Evolutionary conservation across 2,888 invertebrate genomes (phyloP), one percentile per base, ranked within the genome.

Genomic region (Drosophila glabriapex): DNA sequence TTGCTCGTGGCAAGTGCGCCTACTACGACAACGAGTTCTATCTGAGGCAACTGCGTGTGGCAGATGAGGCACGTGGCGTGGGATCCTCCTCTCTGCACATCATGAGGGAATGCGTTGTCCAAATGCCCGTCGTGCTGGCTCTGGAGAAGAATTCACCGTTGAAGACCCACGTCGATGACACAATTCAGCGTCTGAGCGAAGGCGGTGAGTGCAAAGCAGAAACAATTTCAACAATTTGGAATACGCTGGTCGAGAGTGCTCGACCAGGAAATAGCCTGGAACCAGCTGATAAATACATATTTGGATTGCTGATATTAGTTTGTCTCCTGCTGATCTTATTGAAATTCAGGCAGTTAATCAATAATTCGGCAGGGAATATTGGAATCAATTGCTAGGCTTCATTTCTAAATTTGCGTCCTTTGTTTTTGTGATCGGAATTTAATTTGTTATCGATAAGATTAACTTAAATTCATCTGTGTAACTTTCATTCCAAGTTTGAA

Each of bases 131-230:
- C 61, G 96, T 97, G 0, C 94, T 97, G 73, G 97, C 97, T 0
- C 94, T 97, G 83, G 96, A 97, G 86, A 97, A 96, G 87, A 97
- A 97, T 92, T 97, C 97, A 0, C 96, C 97, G 0, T 92, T 97
- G 7, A 97, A 96, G 89, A 94, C 95, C 0, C 93, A 95, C 73
- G 95, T 96, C 28, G 96, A 97, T 91, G 94, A 94, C 79, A 95
- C 96, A 82, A 94, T 97, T 50, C 94, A 95, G 79, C 94, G 95
- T 58, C 94, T 97, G 14, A 94, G 96, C 0, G 97, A 97, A 94
- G 96, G 95, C 0, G 97, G 97, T 92, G 50, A 19, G 75, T 63
- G 5, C 4, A 0, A 16, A 9, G 25, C 46, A 46, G 7, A 7
- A 16, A 16, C 2, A 14, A 43, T 35, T 35, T 14, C 14, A 35